Conservation (phyloP, 2,797 vertebrate genomes). For the Paramormyrops hopkinsi region DNA sequence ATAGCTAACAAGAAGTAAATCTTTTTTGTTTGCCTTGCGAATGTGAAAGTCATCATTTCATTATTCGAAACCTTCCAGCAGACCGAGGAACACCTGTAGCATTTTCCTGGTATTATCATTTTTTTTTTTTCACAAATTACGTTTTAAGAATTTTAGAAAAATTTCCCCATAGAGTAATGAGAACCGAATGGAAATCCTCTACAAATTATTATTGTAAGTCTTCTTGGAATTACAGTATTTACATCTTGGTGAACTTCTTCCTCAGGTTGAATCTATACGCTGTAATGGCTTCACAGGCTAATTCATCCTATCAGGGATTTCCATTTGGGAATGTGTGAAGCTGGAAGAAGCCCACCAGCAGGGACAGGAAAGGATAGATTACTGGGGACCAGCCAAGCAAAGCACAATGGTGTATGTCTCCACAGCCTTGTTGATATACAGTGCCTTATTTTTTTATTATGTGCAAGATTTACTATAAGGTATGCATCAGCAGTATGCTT, state of each 20-base stretch:
- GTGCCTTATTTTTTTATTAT: background rate
- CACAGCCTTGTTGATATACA: background rate
- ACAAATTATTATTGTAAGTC: background rate
- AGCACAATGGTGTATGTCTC: background rate
- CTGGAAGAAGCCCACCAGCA: background rate
- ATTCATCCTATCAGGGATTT: background rate
- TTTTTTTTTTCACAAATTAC: background rate
- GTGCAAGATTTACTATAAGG: background rate
- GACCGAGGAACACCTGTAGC: background rate
- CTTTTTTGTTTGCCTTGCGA: background rate
- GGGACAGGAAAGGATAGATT: background rate
- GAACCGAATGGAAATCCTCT: background rate
- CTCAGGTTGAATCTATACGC: background rate
- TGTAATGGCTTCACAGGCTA: background rate
- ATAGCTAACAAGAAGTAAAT: background rate
- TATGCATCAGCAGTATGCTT: background rate
- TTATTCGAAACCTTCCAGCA: background rate
- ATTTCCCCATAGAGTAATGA: background rate
- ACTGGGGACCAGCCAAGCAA: background rate
- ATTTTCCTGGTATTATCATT: background rate
- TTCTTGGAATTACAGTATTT: background rate
- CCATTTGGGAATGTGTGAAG: background rate
- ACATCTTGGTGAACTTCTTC: background rate
- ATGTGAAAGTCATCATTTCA: background rate
- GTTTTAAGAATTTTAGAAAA: background rate